phyloP scores from a whole-genome alignment of 2,797 vertebrate genomes.

The Characodon lateralis region DNA sequence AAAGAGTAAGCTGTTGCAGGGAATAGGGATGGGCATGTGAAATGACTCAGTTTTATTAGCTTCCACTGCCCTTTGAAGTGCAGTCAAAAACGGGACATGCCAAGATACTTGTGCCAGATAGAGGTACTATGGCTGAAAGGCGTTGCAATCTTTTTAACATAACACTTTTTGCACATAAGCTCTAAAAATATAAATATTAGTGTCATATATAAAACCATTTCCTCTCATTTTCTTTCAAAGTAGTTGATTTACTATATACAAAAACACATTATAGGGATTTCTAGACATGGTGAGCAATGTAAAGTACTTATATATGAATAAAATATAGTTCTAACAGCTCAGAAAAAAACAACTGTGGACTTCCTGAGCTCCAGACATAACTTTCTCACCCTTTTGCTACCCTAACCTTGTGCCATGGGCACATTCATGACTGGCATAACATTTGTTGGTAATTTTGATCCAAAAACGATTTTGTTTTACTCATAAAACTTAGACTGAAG shows the following conservation, averaged over 20 bases:
- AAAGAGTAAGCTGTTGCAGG: slow-evolving; percentile 74
- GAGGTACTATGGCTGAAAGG: slow-evolving; percentile 68
- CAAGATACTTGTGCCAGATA: slow-evolving; percentile 73
- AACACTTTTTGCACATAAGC: slow-evolving; percentile 62
- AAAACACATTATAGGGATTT: slow-evolving; percentile 1
- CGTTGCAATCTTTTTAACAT: slow-evolving; percentile 66
- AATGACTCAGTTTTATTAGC: slow-evolving; percentile 75
- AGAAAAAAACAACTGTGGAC: neutral
- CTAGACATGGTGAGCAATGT: slow-evolving; percentile 5
- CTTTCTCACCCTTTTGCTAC: neutral
- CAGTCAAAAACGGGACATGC: slow-evolving; percentile 71
- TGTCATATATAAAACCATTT: slow-evolving; percentile 55
- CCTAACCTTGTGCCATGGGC: neutral
- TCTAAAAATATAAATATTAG: slow-evolving; percentile 60
- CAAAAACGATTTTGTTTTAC: neutral
- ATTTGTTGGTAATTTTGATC: neutral
- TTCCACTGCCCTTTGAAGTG: slow-evolving; percentile 76
- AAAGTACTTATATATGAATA: neutral
- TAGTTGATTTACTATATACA: slow-evolving; percentile 20
- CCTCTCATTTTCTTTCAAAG: slow-evolving; percentile 55
- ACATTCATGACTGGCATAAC: neutral
- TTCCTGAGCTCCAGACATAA: neutral
- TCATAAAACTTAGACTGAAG: neutral
- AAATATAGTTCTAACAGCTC: slow-evolving; percentile 9
- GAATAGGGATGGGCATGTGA: slow-evolving; percentile 72